A percentile compares a stretch with the other conserved stretches of the same genome.
Conservation (phyloP, 2,113 vertebrate genomes). For the Plecturocebus donacophilus region DNA sequence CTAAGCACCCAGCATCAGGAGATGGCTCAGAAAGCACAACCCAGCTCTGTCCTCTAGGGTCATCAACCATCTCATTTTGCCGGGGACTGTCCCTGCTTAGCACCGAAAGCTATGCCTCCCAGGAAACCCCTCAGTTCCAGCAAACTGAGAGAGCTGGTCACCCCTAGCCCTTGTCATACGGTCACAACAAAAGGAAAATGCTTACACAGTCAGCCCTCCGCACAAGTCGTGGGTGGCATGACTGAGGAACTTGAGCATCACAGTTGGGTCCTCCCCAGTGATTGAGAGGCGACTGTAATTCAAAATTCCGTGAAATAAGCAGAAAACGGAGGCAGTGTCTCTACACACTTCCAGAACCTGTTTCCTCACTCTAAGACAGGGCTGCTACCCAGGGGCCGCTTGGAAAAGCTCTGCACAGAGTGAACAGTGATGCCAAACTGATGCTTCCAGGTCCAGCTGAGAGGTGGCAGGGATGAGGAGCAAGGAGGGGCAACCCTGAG, state of each 20-base stretch:
- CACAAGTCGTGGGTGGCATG: not conserved
- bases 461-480: not conserved
- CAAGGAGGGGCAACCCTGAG: not conserved
- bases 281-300: not conserved
- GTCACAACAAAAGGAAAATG: not conserved
- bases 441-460: not conserved
- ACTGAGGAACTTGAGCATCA: not conserved
- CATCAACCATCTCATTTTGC: not conserved
- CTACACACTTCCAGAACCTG: fast-evolving
- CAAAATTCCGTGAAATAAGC: not conserved
- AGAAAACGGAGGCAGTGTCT: not conserved
- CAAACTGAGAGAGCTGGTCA: not conserved
- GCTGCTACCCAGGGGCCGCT: not conserved
- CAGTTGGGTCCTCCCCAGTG: not conserved
- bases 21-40: not conserved
- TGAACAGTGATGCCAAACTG: fast-evolving
- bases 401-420: not conserved
- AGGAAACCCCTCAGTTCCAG: not conserved
- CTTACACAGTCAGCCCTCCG: not conserved
- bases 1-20: not conserved
- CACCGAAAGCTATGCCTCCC: not conserved
- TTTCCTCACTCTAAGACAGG: not conserved
- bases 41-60: not conserved
- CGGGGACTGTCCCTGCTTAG: not conserved
- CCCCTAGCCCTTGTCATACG: not conserved